Evolutionary conservation across 2,797 vertebrate genomes (phyloP).

Genomic region (Heliangelus exortis): DNA sequence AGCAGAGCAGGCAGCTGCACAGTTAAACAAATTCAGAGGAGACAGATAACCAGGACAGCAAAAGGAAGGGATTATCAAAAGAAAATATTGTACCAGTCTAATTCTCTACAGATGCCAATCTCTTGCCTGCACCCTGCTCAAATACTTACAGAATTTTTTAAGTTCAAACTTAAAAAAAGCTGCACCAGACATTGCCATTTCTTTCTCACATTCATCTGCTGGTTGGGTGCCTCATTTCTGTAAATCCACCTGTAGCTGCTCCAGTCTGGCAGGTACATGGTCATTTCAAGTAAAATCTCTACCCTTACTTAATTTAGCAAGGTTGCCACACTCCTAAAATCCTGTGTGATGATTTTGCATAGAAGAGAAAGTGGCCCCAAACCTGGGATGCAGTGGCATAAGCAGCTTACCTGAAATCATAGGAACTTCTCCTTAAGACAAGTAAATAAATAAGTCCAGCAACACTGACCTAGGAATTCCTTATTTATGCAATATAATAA

Average conservation of each 20-base stretch:
- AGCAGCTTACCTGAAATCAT: neutral
- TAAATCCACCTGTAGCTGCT: neutral
- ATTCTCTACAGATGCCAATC: neutral
- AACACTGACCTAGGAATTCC: neutral
- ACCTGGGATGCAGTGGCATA: neutral
- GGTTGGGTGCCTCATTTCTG: neutral
- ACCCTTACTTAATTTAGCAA: neutral
- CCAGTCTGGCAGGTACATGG: fast-evolving
- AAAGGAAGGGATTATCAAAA: neutral
- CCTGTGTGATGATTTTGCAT: neutral
- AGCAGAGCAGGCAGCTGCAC: neutral
- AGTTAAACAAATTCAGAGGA: neutral
- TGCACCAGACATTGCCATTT: neutral
- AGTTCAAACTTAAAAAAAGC: neutral
- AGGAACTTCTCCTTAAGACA: neutral
- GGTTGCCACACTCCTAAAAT: neutral
- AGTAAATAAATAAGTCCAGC: neutral
- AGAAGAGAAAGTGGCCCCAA: neutral
- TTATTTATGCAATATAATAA: neutral
- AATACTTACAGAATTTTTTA: neutral
- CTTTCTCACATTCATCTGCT: neutral
- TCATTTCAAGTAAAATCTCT: neutral
- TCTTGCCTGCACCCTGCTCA: neutral
- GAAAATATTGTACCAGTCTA: neutral
- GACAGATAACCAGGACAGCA: neutral